Base-by-base conservation (phyloP, 2,888 invertebrate genomes). In the Parnassius orleans region DNA sequence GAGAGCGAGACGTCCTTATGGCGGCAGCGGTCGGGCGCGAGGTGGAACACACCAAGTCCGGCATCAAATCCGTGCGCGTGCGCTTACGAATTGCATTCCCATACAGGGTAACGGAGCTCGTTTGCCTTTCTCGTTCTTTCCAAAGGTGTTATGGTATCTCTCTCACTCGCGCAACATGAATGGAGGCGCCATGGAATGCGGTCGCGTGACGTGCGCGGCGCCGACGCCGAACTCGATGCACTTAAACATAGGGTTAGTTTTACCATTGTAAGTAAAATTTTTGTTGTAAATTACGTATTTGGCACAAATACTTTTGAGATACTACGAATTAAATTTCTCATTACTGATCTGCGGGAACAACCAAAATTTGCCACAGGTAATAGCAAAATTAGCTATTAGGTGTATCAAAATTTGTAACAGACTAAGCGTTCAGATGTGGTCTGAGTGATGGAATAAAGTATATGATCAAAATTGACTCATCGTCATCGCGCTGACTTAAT, bases 161-260 rank as follows among this genome's bases (percentile, higher is more conserved):
- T 87, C 86, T 85, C 84, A 75, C 84, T 88, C 84, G 70, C 80
- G 74, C 85, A 76, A 84, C 85, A 90, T 90, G 90, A 89, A 90
- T 89, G 88, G 83, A 90, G 87, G 85, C 86, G 86, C 84, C 85
- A 76, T 86, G 93, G 93, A 93, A 93, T 93, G 93, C 92, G 92
- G 88, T 87, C 90, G 88, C 88, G 91, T 93, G 92, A 93, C 92
- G 93, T 92, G 89, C 81, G 86, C 93, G 92, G 87, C 90, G 92
- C 92, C 92, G 90, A 81, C 86, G 83, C 90, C 87, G 89, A 90
- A 90, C 90, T 89, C 84, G 87, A 87, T 92, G 90, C 91, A 90
- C 88, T 86, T 86, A 78, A 81, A 81, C 81, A 79, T 83, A 83
- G 81, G 80, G 79, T 80, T 84, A 82, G 83, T 75, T 81, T 75